Evolutionary conservation across 1,140 invertebrate genomes (phyloP).

Genomic region (Brevipalpus yothersi): DNA sequence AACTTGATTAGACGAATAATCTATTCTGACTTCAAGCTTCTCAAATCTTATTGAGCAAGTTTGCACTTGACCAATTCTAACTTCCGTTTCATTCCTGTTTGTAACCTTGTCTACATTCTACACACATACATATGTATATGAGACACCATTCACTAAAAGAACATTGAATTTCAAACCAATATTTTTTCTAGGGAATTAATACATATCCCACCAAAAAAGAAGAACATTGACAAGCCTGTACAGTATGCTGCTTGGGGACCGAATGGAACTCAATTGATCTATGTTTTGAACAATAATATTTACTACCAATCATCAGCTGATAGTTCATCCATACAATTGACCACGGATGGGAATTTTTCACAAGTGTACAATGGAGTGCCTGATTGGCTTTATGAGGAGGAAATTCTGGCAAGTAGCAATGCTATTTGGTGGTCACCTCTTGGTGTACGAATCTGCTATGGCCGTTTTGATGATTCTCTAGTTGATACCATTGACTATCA

Average conservation of each 20-base stretch:
- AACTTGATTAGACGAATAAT: too few relatives aligned
- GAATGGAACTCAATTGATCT: conserved; percentile 17
- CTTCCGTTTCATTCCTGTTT: background rate
- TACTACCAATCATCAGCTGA: conserved; percentile 15
- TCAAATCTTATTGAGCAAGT: background rate
- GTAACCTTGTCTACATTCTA: too few relatives aligned
- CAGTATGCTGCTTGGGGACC: conserved; percentile 21
- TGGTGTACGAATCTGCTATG: conserved; percentile 17
- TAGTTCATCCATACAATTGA: conserved; percentile 1
- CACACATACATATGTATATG: too few relatives aligned
- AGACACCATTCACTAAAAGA: too few relatives aligned
- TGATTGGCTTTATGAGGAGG: conserved; percentile 22
- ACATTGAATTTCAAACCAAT: too few relatives aligned
- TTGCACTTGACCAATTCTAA: background rate
- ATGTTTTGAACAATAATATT: conserved; percentile 20
- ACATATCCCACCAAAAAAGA: background rate
- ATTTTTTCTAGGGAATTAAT: background rate
- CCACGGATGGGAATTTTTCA: conserved; percentile 10
- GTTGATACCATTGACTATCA: conserved; percentile 13
- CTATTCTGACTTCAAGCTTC: too few relatives aligned
- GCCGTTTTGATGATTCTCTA: conserved; percentile 18
- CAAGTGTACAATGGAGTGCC: conserved; percentile 22
- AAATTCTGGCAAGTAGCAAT: conserved; percentile 18
- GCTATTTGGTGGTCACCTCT: conserved; percentile 20
- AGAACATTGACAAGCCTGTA: conserved; percentile 1